Base-by-base conservation (phyloP, 37 sponge, comb jelly and placozoan genomes). In the Chondrosia reniformis region DNA sequence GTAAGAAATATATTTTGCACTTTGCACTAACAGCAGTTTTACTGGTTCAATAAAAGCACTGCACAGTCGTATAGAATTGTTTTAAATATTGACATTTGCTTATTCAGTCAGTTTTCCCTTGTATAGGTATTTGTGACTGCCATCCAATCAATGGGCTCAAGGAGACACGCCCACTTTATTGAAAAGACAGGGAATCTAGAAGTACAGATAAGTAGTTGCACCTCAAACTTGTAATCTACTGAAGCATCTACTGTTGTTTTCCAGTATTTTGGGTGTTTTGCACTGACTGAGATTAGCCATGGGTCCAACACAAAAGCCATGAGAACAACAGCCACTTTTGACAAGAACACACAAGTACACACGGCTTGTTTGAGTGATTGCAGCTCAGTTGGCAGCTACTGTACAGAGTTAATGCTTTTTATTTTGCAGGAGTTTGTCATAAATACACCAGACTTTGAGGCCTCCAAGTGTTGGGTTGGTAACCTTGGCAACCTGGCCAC, bases 291-390 rank as follows among this genome's bases (percentile, higher is more conserved):
- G 72, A 76, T 98, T 17, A 83, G 92, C 56, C 97, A 98, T 82
- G 99, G 99, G 28, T 93, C 89, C 77, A 93, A 98, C 64, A 80
- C 92, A 7, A 84, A 71, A 45, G 91, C 84, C 0, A 88, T 98
- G 86, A 82, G 94, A 33, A 95, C 99, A 6, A 98, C 96, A 37
- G 96, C 99, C 3, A 95, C 91, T 10, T 98, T 85, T 80, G 91
- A 95, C 44, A 89, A 96, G 1, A 75, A 67, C n/a, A 95, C 89
- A 12, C 77, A 89, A 72, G 94, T 89, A 64, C 38, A 66, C 55
- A 30, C 49, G 19, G 52, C 15, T 19, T 49, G 52, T 49, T 15
- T 49, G 52, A 49, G 15, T 49, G 52, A 19, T 49, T 19, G 10
- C 52, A 49, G 52, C 10, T 49, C 15, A 19, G 52, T 49, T 15